phyloP scores from a whole-genome alignment of 1,140 invertebrate genomes.

The Caenorhabditis brenneri region DNA sequence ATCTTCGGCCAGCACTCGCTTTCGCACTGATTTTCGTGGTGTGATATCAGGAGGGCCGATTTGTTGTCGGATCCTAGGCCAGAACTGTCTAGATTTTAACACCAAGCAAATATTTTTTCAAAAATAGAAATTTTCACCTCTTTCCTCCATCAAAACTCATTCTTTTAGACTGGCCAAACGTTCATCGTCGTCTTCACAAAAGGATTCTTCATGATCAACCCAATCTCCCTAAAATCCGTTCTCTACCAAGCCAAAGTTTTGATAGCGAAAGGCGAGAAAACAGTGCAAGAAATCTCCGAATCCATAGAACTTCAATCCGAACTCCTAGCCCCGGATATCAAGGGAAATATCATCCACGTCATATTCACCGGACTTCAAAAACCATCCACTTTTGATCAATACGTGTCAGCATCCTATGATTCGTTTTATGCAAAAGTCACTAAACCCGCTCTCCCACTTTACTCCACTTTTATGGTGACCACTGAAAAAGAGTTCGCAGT shows the following conservation, averaged over 20 bases:
- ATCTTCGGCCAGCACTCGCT: too few relatives aligned
- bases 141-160: too few relatives aligned
- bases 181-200: constrained; percentile 19
- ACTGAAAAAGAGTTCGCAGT: constrained; percentile 27
- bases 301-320: constrained; percentile 33
- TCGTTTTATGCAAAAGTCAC: constrained; percentile 36
- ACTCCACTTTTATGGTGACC: constrained; percentile 39
- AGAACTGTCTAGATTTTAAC: too few relatives aligned
- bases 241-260: constrained; percentile 20
- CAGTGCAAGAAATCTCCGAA: constrained; percentile 7
- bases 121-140: too few relatives aligned
- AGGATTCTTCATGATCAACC: constrained; percentile 40
- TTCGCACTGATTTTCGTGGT: too few relatives aligned
- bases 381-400: constrained; percentile 45
- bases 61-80: too few relatives aligned
- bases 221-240: constrained; percentile 35
- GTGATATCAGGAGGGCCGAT: too few relatives aligned
- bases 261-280: constrained; percentile 47
- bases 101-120: too few relatives aligned
- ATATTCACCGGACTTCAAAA: constrained; percentile 42
- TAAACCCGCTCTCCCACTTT: constrained; percentile 26
- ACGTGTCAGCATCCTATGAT: constrained; percentile 31
- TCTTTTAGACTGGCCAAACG: constrained; percentile 37
- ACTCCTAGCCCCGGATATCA: constrained; percentile 7
- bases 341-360: constrained; percentile 21